Base-by-base conservation (phyloP, 2,113 vertebrate species). In the Peromyscus polionotus region DNA sequence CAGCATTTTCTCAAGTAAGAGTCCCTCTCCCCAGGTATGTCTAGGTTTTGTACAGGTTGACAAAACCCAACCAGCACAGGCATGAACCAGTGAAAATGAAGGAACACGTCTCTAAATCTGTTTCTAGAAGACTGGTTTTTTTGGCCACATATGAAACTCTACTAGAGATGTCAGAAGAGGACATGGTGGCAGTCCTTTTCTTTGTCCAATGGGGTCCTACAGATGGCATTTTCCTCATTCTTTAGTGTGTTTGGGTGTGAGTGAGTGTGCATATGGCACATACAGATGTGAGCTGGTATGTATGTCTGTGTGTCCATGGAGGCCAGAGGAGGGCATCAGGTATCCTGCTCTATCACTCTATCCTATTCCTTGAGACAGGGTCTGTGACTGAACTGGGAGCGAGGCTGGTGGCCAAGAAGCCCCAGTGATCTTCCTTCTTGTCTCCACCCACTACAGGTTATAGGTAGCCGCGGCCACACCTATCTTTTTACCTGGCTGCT, bases 81-180 rank as follows among this genome's bases (percentile, higher is more conserved):
- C 11, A 28, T 76, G 45, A 19, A 33, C 48, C 26, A 67, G 63
- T 51, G 72, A 70, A 54, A 39, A 92, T 39, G 26, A 92, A 90
- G 85, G 26, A 77, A 39, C 54, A 13, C 51, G n/a, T 80, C 57
- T 95, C 19, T 85, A 88, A 85, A 77, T 93, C 75, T 88, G 5
- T 79, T 87, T 91, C 51, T 95, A 77, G 95, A 85, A 57, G 33
- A 81, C 85, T 36, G 73, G 1, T 20, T 72, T 42, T 86, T 89
- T 81, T 85, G 88, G 63, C 45, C 7, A 39, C 77, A 70, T 81
- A 76, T 77, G 68, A 83, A 84, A 48, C 90, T 87, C 33, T 90
- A 42, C 61, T 65, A 89, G 79, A 76, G 28, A 16, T 28, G 1
- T 93, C 79, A 85, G 72, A 91, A 92, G 54, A 94, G 54, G 84